Base-by-base conservation (phyloP, 2,888 invertebrate genomes). In the Schizaphis graminum region DNA sequence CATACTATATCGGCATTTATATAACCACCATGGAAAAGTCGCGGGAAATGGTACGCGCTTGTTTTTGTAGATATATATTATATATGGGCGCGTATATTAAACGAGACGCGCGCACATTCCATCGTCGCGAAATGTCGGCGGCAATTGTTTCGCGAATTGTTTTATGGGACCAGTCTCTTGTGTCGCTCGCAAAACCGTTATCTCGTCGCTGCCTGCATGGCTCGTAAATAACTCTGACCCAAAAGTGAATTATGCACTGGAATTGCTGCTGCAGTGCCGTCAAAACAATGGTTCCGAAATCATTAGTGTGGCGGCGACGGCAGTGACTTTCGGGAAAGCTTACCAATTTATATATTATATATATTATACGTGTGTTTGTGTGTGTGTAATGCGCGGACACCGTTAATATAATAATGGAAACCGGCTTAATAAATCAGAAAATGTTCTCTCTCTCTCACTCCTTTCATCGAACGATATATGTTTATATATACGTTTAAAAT, bases 191-290 rank as follows among this genome's bases (percentile, higher is more conserved):
- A 61, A 89, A 93, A 89, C 92, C 92, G 92, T 93, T 93, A 93
- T 93, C 88, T 77, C 53, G 88, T 89, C 77, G 88, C 77, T 56
- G 67, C 87, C 61, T 28, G 47, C 53, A 49, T 28, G 41, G 87
- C 67, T 92, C 92, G 92, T 92, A 92, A 92, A 92, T 88, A 92
- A 92, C 88, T 88, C 88, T 21, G 7, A 24, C 49, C 92, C 92
- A 67, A 88, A 88, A 92, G 92, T 92, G 92, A 92, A 92, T 92
- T 92, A 92, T 53, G 92, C 92, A 92, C 92, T 87, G 87, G 67
- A 87, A 92, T 87, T 49, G 49, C 49, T 41, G 92, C 61, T 47
- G 87, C 44, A 21, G 91, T n/a, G 57, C 85, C 57, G 86, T 57
- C n/a, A 86, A 92, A 88, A 92, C 92, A 88, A 92, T 88, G 92